Evolutionary conservation across 2,888 invertebrate genomes (phyloP).

Genomic region (Trachelus iudaicus): DNA sequence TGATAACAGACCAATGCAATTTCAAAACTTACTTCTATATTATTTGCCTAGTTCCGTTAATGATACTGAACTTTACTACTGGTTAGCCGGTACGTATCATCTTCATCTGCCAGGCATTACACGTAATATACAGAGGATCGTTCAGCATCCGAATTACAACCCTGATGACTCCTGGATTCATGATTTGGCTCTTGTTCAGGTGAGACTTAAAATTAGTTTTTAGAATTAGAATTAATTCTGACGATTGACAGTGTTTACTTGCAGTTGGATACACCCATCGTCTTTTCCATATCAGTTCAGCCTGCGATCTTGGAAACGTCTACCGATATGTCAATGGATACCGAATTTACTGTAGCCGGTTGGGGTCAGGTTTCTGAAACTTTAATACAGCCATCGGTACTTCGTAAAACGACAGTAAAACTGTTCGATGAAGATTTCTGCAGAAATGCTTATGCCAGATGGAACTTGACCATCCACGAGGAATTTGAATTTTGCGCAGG

Average conservation of each 20-base stretch:
- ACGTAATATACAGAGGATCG: constrained; percentile 1
- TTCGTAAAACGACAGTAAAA: constrained; percentile 6
- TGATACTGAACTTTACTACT: background rate
- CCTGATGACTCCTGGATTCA: constrained; percentile 10
- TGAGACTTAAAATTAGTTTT: too few relatives aligned
- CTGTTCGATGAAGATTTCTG: constrained; percentile 4
- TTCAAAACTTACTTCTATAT: background rate
- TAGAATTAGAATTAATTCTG: background rate
- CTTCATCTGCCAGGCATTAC: background rate
- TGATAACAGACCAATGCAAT: background rate
- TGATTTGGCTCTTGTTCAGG: constrained; percentile 12
- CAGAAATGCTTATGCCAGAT: constrained; percentile 7
- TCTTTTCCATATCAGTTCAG: constrained; percentile 10
- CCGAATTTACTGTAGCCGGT: constrained; percentile 7
- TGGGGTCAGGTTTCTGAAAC: constrained; percentile 16
- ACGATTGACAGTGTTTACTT: background rate
- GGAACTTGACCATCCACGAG: constrained; percentile 5
- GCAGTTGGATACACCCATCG: constrained; percentile 9
- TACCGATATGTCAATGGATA: background rate
- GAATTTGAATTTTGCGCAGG: constrained; percentile 11
- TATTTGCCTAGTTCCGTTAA: background rate
- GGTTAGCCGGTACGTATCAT: background rate
- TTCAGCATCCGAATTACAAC: constrained; percentile 8
- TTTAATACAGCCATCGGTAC: constrained; percentile 11
- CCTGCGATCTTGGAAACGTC: background rate